phyloP scores from a whole-genome alignment of 1,140 invertebrate species.

The Tribolium castaneum region DNA sequence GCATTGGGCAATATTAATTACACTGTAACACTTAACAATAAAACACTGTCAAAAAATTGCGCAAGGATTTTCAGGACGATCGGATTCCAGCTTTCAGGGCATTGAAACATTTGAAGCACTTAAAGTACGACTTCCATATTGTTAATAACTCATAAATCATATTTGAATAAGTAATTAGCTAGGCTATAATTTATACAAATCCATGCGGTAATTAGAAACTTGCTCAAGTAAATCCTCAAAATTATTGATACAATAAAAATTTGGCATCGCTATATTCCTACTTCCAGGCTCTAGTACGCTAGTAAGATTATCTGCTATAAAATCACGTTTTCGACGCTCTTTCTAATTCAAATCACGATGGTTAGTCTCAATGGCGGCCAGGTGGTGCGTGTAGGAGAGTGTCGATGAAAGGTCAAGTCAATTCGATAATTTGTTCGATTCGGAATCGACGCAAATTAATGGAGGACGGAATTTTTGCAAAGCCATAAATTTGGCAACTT shows the following conservation, averaged over 20 bases:
- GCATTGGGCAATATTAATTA: slow-evolving; percentile 3
- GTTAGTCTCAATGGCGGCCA: slow-evolving; percentile 21
- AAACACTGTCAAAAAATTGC: background rate
- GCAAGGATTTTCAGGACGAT: background rate
- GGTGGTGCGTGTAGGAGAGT: slow-evolving; percentile 28
- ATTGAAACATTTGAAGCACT: no score
- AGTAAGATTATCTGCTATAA: slow-evolving; percentile 42
- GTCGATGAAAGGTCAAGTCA: slow-evolving; percentile 24
- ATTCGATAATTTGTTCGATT: background rate
- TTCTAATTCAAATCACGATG: slow-evolving; percentile 44
- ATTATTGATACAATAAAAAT: no score
- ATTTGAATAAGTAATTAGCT: no score
- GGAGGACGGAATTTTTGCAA: no score
- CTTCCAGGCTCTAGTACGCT: slow-evolving; percentile 2
- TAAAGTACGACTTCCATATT: no score
- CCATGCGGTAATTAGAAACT: no score
- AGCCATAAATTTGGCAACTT: background rate
- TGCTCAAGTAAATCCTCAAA: no score
- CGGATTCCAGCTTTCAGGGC: no score
- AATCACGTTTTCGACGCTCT: slow-evolving; percentile 40
- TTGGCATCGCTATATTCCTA: slow-evolving; percentile 23
- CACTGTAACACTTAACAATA: slow-evolving; percentile 1
- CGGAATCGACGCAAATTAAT: no score
- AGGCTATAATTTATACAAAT: no score
- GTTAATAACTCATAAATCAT: no score